phyloP scores from a whole-genome alignment of 2,797 vertebrate genomes.

The Leptoclinus maculatus region DNA sequence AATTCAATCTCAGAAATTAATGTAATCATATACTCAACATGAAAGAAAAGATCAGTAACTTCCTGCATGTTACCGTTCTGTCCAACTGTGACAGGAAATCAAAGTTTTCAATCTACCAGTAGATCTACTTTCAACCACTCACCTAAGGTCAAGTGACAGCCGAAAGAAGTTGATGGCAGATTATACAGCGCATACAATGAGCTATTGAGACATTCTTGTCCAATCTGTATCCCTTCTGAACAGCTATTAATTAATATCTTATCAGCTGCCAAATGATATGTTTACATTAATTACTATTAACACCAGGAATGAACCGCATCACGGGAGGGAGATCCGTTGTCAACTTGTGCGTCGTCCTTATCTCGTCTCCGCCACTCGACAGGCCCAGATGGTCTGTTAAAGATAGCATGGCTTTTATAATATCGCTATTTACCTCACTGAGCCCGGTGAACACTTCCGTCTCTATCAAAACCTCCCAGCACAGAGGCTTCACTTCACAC shows the following conservation, averaged over 20 bases:
- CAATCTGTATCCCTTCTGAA: constrained; percentile 37
- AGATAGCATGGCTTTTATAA: constrained; percentile 31
- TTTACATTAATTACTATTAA: constrained; percentile 71
- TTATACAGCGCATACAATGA: constrained; percentile 42
- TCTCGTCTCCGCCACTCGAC: not conserved
- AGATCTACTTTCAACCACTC: too few species aligned
- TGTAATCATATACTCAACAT: not conserved
- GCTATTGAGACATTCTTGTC: constrained; percentile 26
- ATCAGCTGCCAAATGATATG: constrained; percentile 64
- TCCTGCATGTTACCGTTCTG: not conserved
- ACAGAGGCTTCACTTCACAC: constrained; percentile 70
- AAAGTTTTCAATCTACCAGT: not conserved
- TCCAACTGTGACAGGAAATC: not conserved
- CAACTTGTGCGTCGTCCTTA: not conserved
- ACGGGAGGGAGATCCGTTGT: constrained; percentile 19
- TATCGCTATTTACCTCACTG: constrained; percentile 24
- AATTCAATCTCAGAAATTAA: not conserved
- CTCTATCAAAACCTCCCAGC: constrained; percentile 32
- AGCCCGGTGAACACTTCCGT: constrained; percentile 17
- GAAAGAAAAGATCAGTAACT: not conserved
- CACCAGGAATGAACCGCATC: constrained; percentile 20
- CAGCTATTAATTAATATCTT: constrained; percentile 66
- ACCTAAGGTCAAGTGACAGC: too few species aligned
- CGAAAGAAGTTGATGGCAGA: too few species aligned
- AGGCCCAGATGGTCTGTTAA: constrained; percentile 57